Evolutionary conservation across 2,888 invertebrate species (phyloP), one percentile per base, ranked within the genome.

Genomic region (Suillia variegata): DNA sequence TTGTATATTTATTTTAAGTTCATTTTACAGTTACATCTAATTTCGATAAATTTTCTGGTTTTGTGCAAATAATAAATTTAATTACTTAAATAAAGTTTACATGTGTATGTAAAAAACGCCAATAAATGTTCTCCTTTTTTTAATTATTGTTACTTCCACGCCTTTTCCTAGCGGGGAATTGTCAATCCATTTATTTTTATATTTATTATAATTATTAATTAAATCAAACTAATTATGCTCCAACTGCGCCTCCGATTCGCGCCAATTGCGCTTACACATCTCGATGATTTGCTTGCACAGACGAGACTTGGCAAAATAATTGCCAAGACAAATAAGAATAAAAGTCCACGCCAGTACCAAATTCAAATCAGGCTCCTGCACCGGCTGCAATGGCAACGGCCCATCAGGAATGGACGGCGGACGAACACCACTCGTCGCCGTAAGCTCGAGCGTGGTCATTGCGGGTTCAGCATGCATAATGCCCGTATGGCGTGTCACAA

Each of bases 261-360:
- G 85, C 94, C 94, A 95, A 64, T 91, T 93, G 69, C 91, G 91
- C 75, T 92, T 89, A 12, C 94, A 85, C 80, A 89, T 88, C 78
- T 95, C 95, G 1, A 93, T 87, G 70, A 94, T 87, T 83, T 89
- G 89, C 56, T 83, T 86, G 88, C 91, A 94, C 82, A 90, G 87
- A 52, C 85, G 86, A 1, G 94, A 92, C 72, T 90, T 88, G 34
- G 89, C 88, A 57, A 93, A 89, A 72, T 91, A 92, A 77, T 91
- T 91, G 54, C 89, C 81, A 20, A 87, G 84, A 76, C 93, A 93
- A 3, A 88, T 77, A 5, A 90, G 78, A 56, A 96, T 92, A 76
- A 97, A 96, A 21, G 87, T 67, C 95, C 96, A 97, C 0, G 96
- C 90, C 8, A 94, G 75, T 53, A 90, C 86, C 38, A 97, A 82